Evolutionary conservation across 2,113 vertebrate genomes (phyloP).

Genomic region (Tricholaema leucomelas): DNA sequence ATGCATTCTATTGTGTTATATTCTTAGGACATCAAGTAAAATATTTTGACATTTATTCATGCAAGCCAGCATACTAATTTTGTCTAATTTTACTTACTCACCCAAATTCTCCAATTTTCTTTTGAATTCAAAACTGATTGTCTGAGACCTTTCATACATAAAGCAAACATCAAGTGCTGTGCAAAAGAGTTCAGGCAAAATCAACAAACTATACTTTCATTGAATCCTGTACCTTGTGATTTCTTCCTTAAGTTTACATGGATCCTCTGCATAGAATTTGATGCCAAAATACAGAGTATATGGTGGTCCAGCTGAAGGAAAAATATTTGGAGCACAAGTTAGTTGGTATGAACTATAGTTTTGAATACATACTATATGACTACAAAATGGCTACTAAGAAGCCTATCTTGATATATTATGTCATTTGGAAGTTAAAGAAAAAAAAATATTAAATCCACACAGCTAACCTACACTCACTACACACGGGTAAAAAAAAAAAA

Average conservation of each 20-base stretch:
- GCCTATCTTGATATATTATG: background rate
- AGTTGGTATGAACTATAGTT: background rate
- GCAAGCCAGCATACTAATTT: background rate
- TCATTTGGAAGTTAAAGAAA: background rate
- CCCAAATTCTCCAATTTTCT: background rate
- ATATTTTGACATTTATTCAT: background rate
- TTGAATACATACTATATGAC: background rate
- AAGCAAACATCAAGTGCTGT: background rate
- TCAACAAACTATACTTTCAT: background rate
- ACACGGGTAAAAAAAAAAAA: rapidly evolving
- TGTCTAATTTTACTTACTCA: background rate
- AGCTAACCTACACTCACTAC: background rate
- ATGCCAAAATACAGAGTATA: constrained; percentile 94
- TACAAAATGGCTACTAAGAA: background rate
- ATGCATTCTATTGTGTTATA: background rate
- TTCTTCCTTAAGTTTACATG: constrained; percentile 89
- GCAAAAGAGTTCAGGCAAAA: background rate
- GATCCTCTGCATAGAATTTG: constrained; percentile 91
- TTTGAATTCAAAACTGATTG: background rate
- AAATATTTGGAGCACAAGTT: background rate
- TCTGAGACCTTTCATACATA: background rate
- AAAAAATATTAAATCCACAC: background rate
- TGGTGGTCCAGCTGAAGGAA: constrained; percentile 85
- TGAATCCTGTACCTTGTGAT: constrained; percentile 82
- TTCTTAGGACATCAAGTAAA: background rate